phyloP scores from a whole-genome alignment of 2,113 vertebrate species.

The Gymnobelideus leadbeateri region DNA sequence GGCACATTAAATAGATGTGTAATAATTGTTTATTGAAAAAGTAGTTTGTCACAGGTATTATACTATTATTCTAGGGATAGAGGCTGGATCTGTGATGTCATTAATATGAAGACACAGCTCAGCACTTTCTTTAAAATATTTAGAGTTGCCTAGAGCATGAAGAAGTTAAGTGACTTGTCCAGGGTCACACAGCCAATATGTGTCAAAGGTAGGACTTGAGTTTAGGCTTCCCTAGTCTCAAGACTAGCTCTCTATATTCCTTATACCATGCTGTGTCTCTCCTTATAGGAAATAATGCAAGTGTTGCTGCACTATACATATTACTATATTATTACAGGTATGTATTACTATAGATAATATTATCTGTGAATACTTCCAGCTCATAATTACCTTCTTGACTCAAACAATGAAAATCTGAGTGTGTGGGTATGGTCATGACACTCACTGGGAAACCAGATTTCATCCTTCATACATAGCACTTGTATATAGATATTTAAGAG shows the following conservation, averaged over 20 bases:
- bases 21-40: too few species aligned
- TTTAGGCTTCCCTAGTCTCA: neutral
- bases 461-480: neutral
- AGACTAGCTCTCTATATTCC: neutral
- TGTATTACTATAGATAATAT: neutral
- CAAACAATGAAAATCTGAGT: conserved; percentile 31
- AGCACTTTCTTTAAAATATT: neutral
- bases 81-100: too few species aligned
- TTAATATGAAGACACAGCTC: too few species aligned
- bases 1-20: too few species aligned
- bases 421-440: neutral
- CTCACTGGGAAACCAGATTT: neutral
- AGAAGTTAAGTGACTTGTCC: neutral
- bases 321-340: neutral
- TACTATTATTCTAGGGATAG: too few species aligned
- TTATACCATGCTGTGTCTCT: neutral
- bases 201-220: neutral
- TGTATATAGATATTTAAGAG: neutral
- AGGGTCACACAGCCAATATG: neutral
- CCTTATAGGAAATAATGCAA: neutral
- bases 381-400: neutral
- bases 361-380: neutral
- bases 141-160: neutral
- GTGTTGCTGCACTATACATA: neutral
- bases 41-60: too few species aligned